phyloP scores from a whole-genome alignment of 2,888 invertebrate species.

The Germaria angustata region DNA sequence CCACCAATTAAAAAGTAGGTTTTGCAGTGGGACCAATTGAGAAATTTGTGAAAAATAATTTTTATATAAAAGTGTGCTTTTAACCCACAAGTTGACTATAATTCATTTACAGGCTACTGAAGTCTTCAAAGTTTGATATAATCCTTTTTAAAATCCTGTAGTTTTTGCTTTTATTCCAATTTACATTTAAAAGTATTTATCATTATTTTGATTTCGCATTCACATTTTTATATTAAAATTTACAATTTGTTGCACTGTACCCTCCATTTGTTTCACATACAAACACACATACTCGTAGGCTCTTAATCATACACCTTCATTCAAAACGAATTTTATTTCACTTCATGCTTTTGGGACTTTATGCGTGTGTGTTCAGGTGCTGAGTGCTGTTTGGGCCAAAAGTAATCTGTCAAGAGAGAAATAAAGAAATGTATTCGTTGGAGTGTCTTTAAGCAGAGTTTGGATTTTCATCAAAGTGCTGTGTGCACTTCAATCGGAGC shows the following conservation, averaged over 20 bases:
- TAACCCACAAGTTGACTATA: too few species aligned
- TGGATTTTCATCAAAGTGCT: slow-evolving; percentile 13
- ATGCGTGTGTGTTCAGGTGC: background rate
- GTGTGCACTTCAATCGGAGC: background rate
- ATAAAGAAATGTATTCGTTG: background rate
- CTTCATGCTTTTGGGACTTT: background rate
- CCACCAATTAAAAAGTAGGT: background rate
- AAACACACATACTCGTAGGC: background rate
- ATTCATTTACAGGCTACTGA: too few species aligned
- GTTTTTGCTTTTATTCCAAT: too few species aligned
- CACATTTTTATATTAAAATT: too few species aligned
- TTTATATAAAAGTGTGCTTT: background rate
- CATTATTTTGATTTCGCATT: too few species aligned
- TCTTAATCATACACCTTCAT: background rate
- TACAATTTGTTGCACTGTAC: background rate
- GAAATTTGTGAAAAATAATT: background rate
- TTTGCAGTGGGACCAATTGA: background rate
- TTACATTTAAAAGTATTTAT: too few species aligned
- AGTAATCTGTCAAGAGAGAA: slow-evolving; percentile 45
- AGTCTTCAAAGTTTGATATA: too few species aligned
- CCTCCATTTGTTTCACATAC: background rate
- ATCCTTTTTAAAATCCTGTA: too few species aligned
- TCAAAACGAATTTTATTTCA: background rate
- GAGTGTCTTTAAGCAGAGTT: background rate
- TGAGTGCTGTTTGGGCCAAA: slow-evolving; percentile 14